Evolutionary conservation across 2,888 invertebrate species (phyloP).

Genomic region (Pseudoips prasinana): DNA sequence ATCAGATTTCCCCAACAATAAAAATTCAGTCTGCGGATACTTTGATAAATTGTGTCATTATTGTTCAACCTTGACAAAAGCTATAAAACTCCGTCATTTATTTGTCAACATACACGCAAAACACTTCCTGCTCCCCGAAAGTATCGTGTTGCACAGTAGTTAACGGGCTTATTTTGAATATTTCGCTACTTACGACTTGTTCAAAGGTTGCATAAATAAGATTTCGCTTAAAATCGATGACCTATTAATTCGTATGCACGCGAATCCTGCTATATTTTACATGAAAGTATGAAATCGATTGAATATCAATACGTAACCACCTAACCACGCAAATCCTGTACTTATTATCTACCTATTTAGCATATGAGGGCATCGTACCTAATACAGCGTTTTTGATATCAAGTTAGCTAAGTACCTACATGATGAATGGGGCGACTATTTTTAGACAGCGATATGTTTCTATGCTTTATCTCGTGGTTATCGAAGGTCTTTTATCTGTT

Average conservation of each 20-base stretch:
- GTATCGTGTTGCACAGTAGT: constrained; percentile 62
- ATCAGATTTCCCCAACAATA: no score
- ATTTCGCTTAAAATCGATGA: constrained; percentile 45
- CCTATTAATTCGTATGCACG: constrained; percentile 43
- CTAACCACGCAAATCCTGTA: no score
- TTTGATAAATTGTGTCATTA: constrained; percentile 37
- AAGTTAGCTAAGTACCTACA: no score
- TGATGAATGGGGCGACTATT: no score
- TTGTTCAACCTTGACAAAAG: constrained; percentile 39
- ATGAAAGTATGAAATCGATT: no score
- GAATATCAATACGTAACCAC: no score
- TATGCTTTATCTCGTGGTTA: no score
- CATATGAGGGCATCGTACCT: background rate
- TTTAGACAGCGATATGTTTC: no score
- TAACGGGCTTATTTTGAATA: constrained; percentile 40
- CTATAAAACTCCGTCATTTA: constrained; percentile 48
- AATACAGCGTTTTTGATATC: no score
- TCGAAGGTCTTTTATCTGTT: constrained; percentile 5
- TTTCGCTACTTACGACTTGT: constrained; percentile 28
- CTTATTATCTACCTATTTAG: no score
- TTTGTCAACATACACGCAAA: constrained; percentile 61
- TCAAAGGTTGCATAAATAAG: constrained; percentile 28
- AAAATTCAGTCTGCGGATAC: constrained; percentile 2
- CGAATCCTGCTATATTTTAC: constrained; percentile 26
- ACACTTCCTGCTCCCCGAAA: constrained; percentile 49